These are phyloP conservation scores for Cantharis nigra DNA, from an alignment of 2,888 invertebrate genomes.

Conservation along the genomic window DNA sequence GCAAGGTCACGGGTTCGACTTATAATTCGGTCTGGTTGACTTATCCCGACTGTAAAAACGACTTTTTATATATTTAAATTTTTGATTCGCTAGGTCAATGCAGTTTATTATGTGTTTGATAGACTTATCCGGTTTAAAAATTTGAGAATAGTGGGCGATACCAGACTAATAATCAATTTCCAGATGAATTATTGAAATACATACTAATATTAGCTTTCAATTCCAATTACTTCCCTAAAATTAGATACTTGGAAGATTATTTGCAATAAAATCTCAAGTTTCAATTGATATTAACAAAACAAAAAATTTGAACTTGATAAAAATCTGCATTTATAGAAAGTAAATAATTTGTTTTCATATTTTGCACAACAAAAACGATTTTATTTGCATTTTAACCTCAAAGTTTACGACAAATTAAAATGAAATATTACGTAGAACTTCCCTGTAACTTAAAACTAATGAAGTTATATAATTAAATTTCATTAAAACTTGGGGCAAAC, in stretches of 20 bases:
- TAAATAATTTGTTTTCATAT: neutral
- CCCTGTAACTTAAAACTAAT: neutral
- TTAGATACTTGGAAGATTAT: neutral
- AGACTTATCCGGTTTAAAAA: neutral
- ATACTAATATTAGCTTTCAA: neutral
- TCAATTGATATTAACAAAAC: neutral
- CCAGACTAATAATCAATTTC: neutral
- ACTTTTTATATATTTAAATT: no score
- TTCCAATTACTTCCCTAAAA: neutral
- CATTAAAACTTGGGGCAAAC: neutral
- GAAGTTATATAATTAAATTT: neutral
- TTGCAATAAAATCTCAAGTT: neutral
- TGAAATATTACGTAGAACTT: neutral
- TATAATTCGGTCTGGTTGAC: no score
- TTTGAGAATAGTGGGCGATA: neutral
- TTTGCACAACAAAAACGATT: neutral
- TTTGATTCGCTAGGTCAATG: neutral
- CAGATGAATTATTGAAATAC: neutral
- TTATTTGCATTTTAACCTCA: neutral
- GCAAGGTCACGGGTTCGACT: no score
- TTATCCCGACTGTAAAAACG: no score
- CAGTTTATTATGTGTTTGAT: neutral
- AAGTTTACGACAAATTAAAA: neutral
- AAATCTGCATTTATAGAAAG: neutral
- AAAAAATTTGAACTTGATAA: no score